Conservation (phyloP, 2,888 invertebrate species). For the Orgyia antiqua region DNA sequence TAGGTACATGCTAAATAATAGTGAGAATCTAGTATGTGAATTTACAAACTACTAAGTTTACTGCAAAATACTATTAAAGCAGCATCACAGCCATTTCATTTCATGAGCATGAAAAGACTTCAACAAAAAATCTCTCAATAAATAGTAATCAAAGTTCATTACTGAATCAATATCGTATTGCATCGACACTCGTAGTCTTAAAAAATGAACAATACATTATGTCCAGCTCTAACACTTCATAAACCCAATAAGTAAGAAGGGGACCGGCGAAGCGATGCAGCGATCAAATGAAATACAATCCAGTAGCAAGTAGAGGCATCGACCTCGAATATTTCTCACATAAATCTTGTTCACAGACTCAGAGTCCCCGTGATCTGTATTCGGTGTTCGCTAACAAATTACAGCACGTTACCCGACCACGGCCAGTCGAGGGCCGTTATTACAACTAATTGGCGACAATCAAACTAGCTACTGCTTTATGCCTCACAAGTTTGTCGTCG, state of each 20-base stretch:
- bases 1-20: slow-evolving; percentile 24
- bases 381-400: slow-evolving; percentile 52
- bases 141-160: slow-evolving; percentile 35
- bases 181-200: slow-evolving; percentile 20
- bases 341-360: slow-evolving; percentile 53
- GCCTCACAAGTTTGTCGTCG: slow-evolving; percentile 42
- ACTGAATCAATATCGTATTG: slow-evolving; percentile 29
- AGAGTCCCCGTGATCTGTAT: slow-evolving; percentile 31
- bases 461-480: slow-evolving; percentile 54
- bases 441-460: slow-evolving; percentile 74
- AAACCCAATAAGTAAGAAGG: slow-evolving; percentile 29
- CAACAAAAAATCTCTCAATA: slow-evolving; percentile 25
- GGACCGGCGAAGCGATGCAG: slow-evolving; percentile 1
- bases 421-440: slow-evolving; percentile 53
- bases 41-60: too few relatives aligned
- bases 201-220: too few relatives aligned
- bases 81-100: too few relatives aligned
- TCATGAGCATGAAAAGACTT: too few relatives aligned
- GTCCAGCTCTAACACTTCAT: slow-evolving; percentile 36
- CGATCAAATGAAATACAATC: slow-evolving; percentile 15
- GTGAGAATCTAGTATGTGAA: slow-evolving; percentile 21
- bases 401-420: slow-evolving; percentile 50
- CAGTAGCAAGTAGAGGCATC: slow-evolving; percentile 41
- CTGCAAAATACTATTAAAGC: too few relatives aligned
- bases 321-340: slow-evolving; percentile 63